phyloP scores from a whole-genome alignment of 2,113 vertebrate genomes.

The Chloroceryle aenea region DNA sequence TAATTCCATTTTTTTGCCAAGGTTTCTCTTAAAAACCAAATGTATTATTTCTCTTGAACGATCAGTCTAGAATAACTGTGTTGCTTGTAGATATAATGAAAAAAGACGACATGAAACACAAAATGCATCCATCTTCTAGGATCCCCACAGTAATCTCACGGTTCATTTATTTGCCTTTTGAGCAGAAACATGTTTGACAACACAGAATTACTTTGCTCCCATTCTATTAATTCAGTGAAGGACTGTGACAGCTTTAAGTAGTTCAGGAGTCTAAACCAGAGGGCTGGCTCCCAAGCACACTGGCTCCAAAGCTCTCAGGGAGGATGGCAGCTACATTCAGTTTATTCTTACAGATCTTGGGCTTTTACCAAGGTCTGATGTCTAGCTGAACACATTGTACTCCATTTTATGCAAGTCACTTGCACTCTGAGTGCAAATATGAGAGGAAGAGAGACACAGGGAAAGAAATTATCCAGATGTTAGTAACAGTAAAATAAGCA shows the following conservation, averaged over 20 bases:
- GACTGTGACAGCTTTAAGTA: neutral
- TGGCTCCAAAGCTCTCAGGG: neutral
- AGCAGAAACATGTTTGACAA: constrained; percentile 15
- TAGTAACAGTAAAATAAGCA: neutral
- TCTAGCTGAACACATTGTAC: neutral
- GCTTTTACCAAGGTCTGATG: neutral
- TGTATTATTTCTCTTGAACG: constrained; percentile 25
- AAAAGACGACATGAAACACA: neutral
- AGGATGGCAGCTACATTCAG: neutral
- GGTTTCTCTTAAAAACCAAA: constrained; percentile 23
- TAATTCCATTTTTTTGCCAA: neutral
- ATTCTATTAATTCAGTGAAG: neutral
- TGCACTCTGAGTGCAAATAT: neutral
- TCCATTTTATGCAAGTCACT: neutral
- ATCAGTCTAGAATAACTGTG: constrained; percentile 12
- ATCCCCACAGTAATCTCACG: neutral
- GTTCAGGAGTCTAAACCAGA: neutral
- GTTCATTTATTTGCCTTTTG: constrained; percentile 15
- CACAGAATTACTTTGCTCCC: neutral
- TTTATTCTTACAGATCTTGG: neutral
- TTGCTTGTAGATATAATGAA: neutral
- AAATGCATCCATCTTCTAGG: neutral
- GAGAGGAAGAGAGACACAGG: neutral
- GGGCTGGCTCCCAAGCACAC: neutral
- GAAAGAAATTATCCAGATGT: neutral